These are phyloP conservation scores for Ophion costatus DNA, from an alignment of 2,888 invertebrate species.

Conservation along the genomic window DNA sequence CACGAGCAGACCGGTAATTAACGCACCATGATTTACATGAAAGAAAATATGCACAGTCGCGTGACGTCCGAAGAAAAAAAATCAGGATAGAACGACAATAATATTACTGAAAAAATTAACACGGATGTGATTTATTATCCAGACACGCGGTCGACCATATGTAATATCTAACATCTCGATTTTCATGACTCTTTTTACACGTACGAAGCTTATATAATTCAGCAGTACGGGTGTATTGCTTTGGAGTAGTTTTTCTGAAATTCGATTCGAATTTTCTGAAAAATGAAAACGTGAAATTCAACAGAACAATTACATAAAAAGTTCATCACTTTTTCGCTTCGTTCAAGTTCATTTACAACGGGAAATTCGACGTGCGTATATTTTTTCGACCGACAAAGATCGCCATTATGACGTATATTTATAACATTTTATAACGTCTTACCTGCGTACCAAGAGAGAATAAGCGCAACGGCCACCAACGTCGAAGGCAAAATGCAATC, in stretches of 20 bases:
- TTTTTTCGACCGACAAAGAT: slow-evolving; percentile 8
- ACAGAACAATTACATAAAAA: background rate
- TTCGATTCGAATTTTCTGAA: too few species aligned
- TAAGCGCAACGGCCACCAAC: slow-evolving; percentile 34
- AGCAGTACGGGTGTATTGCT: too few species aligned
- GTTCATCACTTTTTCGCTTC: background rate
- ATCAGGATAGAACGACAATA: background rate
- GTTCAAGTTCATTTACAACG: background rate
- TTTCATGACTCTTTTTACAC: background rate
- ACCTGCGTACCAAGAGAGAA: slow-evolving; percentile 31
- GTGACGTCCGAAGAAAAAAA: background rate
- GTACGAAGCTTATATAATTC: background rate
- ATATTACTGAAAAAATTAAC: background rate
- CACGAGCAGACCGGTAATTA: background rate
- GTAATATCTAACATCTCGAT: background rate
- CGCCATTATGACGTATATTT: background rate
- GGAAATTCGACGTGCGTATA: background rate
- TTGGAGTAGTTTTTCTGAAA: background rate
- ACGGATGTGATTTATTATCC: slow-evolving; percentile 5
- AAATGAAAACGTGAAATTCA: background rate
- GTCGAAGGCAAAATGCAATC: slow-evolving; percentile 58
- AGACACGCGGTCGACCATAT: slow-evolving; percentile 18
- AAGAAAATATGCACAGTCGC: background rate
- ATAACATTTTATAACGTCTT: slow-evolving; percentile 33
- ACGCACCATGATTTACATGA: background rate